These are phyloP conservation scores for Eristalis tenax DNA, from an alignment of 2,888 invertebrate genomes.

Conservation along the genomic window DNA sequence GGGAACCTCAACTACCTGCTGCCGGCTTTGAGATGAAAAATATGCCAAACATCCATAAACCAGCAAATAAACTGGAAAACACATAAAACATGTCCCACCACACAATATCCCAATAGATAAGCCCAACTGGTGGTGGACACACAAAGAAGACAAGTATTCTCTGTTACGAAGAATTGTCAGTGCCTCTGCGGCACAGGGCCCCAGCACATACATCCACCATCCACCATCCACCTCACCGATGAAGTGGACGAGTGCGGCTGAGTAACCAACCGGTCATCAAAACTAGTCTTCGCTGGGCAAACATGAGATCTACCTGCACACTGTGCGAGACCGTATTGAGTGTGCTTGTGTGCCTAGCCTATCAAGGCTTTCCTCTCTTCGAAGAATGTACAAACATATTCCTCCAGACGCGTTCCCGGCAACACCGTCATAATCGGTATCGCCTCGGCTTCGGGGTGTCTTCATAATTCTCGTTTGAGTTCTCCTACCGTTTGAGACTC, in stretches of 20 bases:
- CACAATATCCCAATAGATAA: slow-evolving; percentile 34
- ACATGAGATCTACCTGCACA: slow-evolving; percentile 40
- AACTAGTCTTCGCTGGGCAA: slow-evolving; percentile 45
- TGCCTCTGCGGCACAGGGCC: not conserved
- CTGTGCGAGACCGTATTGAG: not conserved
- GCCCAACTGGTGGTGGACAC: slow-evolving; percentile 22
- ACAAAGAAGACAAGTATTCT: slow-evolving; percentile 20
- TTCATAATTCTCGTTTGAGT: slow-evolving; percentile 3
- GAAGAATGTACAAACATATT: not conserved
- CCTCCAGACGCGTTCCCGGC: not conserved
- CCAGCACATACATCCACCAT: not conserved
- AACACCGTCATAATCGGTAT: slow-evolving; percentile 33
- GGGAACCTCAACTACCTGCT: slow-evolving; percentile 13
- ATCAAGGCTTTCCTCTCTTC: slow-evolving; percentile 12
- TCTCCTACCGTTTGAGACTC: slow-evolving; percentile 28
- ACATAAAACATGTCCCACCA: slow-evolving; percentile 36
- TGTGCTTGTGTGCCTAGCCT: not conserved
- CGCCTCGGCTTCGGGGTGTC: not conserved
- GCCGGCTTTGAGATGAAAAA: slow-evolving; percentile 13
- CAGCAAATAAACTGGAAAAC: slow-evolving; percentile 37
- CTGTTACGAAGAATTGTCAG: slow-evolving; percentile 12
- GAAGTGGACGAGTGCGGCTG: slow-evolving; percentile 7
- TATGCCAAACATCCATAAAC: slow-evolving; percentile 37
- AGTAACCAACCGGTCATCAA: slow-evolving; percentile 48
- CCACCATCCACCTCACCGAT: not conserved